Evolutionary conservation across 2,888 invertebrate species (phyloP).

Genomic region (Macrophya alboannulata): DNA sequence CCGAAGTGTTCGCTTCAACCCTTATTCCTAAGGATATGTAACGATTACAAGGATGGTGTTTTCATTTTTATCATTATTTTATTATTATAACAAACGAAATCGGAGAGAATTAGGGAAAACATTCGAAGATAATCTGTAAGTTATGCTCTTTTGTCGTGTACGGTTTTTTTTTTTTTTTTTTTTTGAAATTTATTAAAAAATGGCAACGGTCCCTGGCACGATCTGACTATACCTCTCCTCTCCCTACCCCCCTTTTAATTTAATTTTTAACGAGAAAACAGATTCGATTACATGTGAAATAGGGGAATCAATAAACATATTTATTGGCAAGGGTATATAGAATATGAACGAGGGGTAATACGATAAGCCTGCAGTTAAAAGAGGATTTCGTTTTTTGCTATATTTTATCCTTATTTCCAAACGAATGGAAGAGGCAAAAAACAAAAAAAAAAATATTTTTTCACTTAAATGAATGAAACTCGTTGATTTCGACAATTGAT

Average conservation of each 20-base stretch:
- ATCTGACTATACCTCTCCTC: background rate
- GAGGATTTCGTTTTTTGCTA: background rate
- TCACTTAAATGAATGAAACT: no score
- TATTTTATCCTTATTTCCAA: background rate
- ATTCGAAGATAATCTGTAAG: no score
- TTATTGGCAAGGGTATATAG: background rate
- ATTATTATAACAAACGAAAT: background rate
- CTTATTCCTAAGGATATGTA: background rate
- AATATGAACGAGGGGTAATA: background rate
- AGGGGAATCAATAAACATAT: background rate
- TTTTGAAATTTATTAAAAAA: no score
- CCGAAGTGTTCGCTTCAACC: background rate
- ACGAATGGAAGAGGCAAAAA: background rate
- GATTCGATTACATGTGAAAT: background rate
- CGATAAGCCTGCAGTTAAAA: background rate
- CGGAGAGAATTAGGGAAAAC: no score
- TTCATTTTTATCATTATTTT: background rate
- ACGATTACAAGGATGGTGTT: background rate
- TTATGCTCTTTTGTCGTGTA: no score
- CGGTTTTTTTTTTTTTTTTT: no score
- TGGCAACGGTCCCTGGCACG: background rate
- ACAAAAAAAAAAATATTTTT: background rate
- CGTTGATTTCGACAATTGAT: conserved; percentile 11
- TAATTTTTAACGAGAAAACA: conserved; percentile 17
- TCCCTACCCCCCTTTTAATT: background rate